Percentiles rank a stretch among this genome's conserved stretches.
Conservation (phyloP, 2,888 invertebrate genomes). For the Plebejus anna region DNA sequence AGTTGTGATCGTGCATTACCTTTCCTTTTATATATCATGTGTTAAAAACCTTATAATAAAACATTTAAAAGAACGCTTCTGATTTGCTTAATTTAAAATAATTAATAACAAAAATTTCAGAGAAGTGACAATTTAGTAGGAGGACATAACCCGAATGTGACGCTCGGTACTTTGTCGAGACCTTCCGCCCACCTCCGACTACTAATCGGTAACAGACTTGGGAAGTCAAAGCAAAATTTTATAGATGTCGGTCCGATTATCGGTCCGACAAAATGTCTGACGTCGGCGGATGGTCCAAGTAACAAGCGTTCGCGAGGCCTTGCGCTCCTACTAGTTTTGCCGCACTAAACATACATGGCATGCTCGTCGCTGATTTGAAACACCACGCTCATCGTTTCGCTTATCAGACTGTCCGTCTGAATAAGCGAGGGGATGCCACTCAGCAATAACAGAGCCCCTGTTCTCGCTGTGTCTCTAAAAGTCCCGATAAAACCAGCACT, state of each 20-base stretch:
- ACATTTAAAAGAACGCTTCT: neutral
- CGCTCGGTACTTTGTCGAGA: conserved; percentile 59
- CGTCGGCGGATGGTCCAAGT: conserved; percentile 43
- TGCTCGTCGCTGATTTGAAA: conserved; percentile 76
- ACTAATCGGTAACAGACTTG: neutral
- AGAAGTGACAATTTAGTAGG: conserved; percentile 74
- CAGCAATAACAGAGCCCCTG: conserved; percentile 53
- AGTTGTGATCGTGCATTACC: neutral
- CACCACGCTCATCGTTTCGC: conserved; percentile 74
- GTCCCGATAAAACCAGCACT: conserved; percentile 76
- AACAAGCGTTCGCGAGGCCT: conserved; percentile 63
- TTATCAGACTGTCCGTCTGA: conserved; percentile 56
- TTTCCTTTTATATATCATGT: neutral
- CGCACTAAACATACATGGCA: conserved; percentile 72
- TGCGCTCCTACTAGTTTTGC: conserved; percentile 71
- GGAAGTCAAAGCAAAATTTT: neutral
- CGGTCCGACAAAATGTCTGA: neutral
- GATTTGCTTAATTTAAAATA: conserved; percentile 6
- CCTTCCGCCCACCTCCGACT: neutral
- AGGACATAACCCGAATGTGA: conserved; percentile 60
- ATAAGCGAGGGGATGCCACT: conserved; percentile 66
- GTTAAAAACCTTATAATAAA: neutral
- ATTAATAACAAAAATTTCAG: conserved; percentile 48
- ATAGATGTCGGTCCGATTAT: neutral
- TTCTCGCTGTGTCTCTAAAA: conserved; percentile 56